Percentiles rank a stretch among this genome's conserved stretches.
phyloP scores from a whole-genome alignment of 2,797 vertebrate species.

The Lepidocolaptes lacrymiger region DNA sequence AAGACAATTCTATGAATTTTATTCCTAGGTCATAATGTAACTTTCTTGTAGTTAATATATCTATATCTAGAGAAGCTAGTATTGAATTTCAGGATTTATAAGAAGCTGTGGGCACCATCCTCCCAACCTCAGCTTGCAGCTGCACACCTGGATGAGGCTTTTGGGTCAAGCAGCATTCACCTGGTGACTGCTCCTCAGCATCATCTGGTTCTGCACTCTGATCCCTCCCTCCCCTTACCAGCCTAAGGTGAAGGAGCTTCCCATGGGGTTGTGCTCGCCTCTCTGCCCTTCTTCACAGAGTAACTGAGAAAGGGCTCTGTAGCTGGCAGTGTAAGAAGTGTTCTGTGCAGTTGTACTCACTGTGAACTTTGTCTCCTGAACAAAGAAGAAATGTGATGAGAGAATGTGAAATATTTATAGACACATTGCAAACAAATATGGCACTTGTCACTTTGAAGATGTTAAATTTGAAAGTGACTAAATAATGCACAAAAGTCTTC shows the following conservation, averaged over 20 bases:
- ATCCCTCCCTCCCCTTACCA: not conserved
- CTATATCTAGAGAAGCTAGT: not conserved
- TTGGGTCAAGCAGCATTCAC: not conserved
- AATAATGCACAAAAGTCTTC: not conserved
- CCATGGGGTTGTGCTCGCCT: fast-evolving
- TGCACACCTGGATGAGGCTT: not conserved
- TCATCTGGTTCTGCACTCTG: fast-evolving
- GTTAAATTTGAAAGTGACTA: not conserved
- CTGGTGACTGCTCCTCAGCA: not conserved
- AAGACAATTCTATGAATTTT: not conserved
- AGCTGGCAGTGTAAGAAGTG: not conserved
- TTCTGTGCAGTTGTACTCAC: not conserved
- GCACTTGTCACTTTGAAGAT: not conserved
- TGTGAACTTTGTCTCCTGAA: not conserved
- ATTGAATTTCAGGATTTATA: not conserved
- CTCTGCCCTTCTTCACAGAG: not conserved
- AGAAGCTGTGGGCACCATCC: not conserved
- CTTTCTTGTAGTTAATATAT: not conserved
- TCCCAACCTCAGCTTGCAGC: not conserved
- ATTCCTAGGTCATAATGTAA: not conserved
- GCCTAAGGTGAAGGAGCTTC: not conserved
- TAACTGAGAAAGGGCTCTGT: not conserved
- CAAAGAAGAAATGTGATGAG: not conserved
- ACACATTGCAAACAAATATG: not conserved
- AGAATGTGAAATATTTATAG: not conserved